Evolutionary conservation across 2,113 vertebrate genomes (phyloP).

Genomic region (Patagioenas fasciata): DNA sequence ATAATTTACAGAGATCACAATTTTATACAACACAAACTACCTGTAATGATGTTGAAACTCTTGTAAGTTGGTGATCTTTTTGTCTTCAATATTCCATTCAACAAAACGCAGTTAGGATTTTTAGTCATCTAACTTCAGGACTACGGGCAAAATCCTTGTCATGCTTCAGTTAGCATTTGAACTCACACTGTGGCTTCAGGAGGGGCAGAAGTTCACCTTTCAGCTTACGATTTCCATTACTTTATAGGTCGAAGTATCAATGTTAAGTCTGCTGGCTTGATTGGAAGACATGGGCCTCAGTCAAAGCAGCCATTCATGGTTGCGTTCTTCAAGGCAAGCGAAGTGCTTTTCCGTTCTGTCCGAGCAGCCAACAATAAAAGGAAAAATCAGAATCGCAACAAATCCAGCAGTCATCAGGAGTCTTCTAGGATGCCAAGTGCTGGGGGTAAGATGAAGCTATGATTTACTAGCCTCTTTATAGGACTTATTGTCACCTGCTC

Average conservation of each 20-base stretch:
- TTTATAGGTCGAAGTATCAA: constrained; percentile 90
- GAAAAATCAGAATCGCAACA: constrained; percentile 93
- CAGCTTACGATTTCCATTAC: constrained; percentile 14
- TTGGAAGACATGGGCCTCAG: constrained; percentile 93
- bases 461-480: neutral
- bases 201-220: neutral
- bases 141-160: neutral
- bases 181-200: neutral
- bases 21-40: neutral
- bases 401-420: constrained; percentile 88
- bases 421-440: constrained; percentile 82
- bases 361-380: constrained; percentile 90
- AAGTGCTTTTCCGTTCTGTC: constrained; percentile 93
- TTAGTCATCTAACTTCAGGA: neutral
- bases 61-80: neutral
- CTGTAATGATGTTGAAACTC: neutral
- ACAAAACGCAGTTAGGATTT: neutral
- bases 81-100: neutral
- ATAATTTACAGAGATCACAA: neutral
- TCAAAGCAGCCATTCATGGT: constrained; percentile 98
- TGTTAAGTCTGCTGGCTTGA: constrained; percentile 92
- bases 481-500: neutral
- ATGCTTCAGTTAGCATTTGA: neutral
- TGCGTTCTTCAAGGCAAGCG: constrained; percentile 98
- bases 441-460: constrained; percentile 79